These are phyloP conservation scores for Rhimphoctona megacephalus DNA, from an alignment of 2,888 invertebrate species.

Conservation along the genomic window DNA sequence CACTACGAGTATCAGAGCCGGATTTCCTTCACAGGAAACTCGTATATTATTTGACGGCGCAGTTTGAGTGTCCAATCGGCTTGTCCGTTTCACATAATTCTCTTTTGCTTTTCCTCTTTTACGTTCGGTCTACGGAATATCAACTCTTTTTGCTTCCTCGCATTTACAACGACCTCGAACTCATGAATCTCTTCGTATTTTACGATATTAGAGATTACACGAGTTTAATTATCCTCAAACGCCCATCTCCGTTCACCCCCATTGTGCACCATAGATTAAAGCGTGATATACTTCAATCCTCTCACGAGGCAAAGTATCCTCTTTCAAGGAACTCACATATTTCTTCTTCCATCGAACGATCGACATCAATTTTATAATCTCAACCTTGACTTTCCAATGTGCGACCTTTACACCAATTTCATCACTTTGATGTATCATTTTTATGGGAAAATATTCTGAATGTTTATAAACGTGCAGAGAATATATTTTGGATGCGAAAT, in stretches of 20 bases:
- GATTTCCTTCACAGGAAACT: slow-evolving; percentile 35
- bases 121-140: slow-evolving; percentile 18
- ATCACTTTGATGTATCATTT: neutral
- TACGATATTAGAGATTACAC: slow-evolving; percentile 65
- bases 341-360: neutral
- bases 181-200: slow-evolving; percentile 22
- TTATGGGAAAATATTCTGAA: neutral
- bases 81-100: slow-evolving; percentile 36
- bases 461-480: neutral
- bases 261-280: slow-evolving; percentile 38
- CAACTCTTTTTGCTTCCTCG: neutral
- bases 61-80: slow-evolving; percentile 32
- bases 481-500: neutral
- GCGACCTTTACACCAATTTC: neutral
- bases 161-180: slow-evolving; percentile 46
- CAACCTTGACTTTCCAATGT: neutral
- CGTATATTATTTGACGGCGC: slow-evolving; percentile 51
- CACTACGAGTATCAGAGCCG: neutral
- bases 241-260: slow-evolving; percentile 33
- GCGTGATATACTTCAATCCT: slow-evolving; percentile 25
- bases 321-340: slow-evolving; percentile 1
- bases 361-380: neutral
- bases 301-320: too few relatives aligned
- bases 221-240: slow-evolving; percentile 57
- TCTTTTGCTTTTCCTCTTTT: neutral